Evolutionary conservation across 2,888 invertebrate genomes (phyloP).

Genomic region (Lasioglossum marginatum): DNA sequence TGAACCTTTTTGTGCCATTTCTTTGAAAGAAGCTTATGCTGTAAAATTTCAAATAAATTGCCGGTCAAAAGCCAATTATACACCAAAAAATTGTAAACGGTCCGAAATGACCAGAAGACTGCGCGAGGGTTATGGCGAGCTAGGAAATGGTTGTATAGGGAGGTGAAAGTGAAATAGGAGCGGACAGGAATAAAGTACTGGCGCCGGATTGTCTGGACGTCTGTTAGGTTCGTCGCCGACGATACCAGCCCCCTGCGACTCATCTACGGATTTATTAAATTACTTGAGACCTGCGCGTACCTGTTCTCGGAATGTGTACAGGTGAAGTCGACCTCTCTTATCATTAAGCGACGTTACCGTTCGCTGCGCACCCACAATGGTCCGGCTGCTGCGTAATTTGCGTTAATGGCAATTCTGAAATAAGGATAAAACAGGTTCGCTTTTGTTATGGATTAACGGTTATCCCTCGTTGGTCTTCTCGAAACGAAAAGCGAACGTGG

Average conservation of each 20-base stretch:
- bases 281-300: constrained; percentile 47
- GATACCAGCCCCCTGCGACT: constrained; percentile 22
- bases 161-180: background rate
- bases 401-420: background rate
- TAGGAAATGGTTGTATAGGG: background rate
- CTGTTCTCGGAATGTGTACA: constrained; percentile 1
- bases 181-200: background rate
- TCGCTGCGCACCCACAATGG: background rate
- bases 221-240: background rate
- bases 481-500: background rate
- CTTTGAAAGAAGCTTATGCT: background rate
- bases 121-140: background rate
- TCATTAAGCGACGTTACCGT: constrained; percentile 1
- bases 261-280: constrained; percentile 36
- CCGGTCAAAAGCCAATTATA: background rate
- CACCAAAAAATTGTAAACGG: background rate
- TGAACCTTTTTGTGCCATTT: background rate
- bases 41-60: background rate
- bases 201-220: background rate
- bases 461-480: background rate
- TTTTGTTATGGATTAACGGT: background rate
- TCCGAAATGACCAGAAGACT: background rate
- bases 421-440: background rate
- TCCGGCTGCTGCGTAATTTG: too few relatives aligned
- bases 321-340: constrained; percentile 13